Percentiles rank a stretch among this genome's conserved stretches.
Conservation (phyloP, 2,797 vertebrate species). For the Silurus lanzhouensis region DNA sequence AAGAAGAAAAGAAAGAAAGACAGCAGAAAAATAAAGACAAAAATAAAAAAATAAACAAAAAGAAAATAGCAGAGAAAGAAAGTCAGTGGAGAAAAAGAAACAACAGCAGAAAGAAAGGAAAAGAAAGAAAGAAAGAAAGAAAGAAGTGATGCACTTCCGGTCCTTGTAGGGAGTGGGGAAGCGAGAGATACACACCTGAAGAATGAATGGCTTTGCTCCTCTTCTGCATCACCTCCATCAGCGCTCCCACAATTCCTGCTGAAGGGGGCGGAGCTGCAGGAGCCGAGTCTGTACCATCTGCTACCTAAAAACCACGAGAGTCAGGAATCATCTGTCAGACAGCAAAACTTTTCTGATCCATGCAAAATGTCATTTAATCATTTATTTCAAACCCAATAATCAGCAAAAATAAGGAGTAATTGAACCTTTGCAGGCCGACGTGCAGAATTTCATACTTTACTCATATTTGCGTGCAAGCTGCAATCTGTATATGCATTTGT, state of each 20-base stretch:
- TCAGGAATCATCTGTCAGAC: neutral
- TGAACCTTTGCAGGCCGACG: neutral
- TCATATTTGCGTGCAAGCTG: neutral
- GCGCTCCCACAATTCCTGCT: slow-evolving; percentile 91
- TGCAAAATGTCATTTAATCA: neutral
- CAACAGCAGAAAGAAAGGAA: no score
- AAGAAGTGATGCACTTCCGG: no score
- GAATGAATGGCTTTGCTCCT: slow-evolving; percentile 98
- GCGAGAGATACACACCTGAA: slow-evolving; percentile 81
- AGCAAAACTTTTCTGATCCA: neutral
- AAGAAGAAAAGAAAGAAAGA: no score
- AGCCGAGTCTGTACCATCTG: slow-evolving; percentile 79
- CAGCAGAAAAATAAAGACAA: no score
- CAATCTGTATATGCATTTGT: neutral
- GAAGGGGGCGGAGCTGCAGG: slow-evolving; percentile 78
- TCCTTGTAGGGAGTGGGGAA: neutral
- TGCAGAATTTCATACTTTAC: neutral
- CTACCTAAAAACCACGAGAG: slow-evolving; percentile 73
- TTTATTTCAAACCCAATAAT: no score
- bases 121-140: no score
- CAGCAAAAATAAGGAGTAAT: no score
- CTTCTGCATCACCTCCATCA: slow-evolving; percentile 99
- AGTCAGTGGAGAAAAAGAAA: no score
- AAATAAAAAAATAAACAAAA: no score
- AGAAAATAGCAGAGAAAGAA: no score